These are phyloP conservation scores for Pectinophora gossypiella DNA, from an alignment of 1,140 invertebrate species.

Conservation along the genomic window DNA sequence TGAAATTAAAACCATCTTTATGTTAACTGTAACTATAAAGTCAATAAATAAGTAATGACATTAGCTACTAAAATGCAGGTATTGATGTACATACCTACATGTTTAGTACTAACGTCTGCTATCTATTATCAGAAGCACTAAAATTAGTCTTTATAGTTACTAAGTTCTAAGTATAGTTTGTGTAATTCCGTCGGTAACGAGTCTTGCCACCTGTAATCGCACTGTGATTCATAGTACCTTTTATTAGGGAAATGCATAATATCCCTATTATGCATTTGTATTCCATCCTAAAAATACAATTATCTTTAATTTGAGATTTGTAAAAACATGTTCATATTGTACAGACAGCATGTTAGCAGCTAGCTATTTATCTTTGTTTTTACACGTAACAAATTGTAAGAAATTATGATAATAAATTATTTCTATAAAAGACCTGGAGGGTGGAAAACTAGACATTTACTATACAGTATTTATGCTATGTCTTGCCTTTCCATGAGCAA, in stretches of 20 bases:
- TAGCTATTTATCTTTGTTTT: background rate
- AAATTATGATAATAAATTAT: background rate
- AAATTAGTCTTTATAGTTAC: background rate
- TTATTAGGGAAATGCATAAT: no score
- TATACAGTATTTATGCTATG: no score
- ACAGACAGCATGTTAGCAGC: background rate
- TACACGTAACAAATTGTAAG: background rate
- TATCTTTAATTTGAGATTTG: conserved; percentile 17
- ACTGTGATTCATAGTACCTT: conserved; percentile 51
- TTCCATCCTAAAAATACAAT: conserved; percentile 6
- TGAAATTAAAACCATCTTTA: no score
- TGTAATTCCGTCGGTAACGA: conserved; percentile 8
- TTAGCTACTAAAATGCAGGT: no score
- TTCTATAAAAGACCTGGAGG: background rate
- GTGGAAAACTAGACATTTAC: no score
- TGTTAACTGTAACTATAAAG: no score
- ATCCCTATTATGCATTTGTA: conserved; percentile 21
- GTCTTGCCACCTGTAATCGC: conserved; percentile 47
- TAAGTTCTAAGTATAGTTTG: background rate
- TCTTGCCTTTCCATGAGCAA: no score
- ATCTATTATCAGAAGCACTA: background rate
- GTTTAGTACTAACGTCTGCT: no score
- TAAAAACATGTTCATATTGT: conserved; percentile 16
- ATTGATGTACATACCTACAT: no score
- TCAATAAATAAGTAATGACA: no score